A percentile compares a stretch with the other conserved stretches of the same genome.
These are phyloP conservation scores for Crypturellus undulatus DNA, from an alignment of 2,113 vertebrate species.

Conservation along the genomic window DNA sequence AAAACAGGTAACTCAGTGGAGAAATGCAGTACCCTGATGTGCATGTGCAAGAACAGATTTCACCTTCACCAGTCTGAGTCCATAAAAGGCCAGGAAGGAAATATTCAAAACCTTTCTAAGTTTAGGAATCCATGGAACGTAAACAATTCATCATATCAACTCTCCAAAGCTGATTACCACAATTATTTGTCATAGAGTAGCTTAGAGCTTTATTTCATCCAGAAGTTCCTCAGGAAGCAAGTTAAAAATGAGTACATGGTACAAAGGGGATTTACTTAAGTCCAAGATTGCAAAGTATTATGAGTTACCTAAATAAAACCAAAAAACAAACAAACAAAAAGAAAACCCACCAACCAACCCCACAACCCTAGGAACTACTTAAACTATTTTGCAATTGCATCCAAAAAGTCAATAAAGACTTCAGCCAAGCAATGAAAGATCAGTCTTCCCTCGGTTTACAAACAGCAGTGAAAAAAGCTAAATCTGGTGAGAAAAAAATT, in stretches of 20 bases:
- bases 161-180: neutral
- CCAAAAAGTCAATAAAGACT: neutral
- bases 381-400: neutral
- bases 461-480: neutral
- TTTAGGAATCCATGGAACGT: slow-evolving; percentile 33
- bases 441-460: neutral
- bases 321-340: too few species aligned
- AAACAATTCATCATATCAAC: neutral
- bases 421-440: neutral
- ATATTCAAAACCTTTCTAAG: neutral
- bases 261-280: too few species aligned
- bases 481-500: neutral
- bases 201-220: neutral
- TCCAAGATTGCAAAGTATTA: neutral
- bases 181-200: neutral
- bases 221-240: neutral
- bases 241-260: neutral
- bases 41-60: neutral
- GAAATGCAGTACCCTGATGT: neutral
- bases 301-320: neutral
- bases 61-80: neutral
- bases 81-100: neutral
- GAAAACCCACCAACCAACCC: too few species aligned
- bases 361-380: neutral
- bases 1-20: neutral